These are phyloP conservation scores for Arnoldichthys spilopterus DNA, from an alignment of 2,797 vertebrate genomes.

Conservation along the genomic window DNA sequence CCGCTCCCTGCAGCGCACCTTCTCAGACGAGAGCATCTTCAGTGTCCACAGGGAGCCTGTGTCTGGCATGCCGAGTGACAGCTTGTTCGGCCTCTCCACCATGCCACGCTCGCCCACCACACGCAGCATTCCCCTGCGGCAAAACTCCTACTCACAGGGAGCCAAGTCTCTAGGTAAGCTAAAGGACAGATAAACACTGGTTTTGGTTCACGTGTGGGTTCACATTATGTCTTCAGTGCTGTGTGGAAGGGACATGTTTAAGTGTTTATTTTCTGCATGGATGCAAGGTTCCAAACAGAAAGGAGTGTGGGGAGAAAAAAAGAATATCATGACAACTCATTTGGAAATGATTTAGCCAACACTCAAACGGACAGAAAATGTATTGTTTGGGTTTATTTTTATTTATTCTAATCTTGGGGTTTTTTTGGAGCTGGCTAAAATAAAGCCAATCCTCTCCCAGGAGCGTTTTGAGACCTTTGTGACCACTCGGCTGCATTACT, in stretches of 20 bases:
- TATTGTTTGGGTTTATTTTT: no score
- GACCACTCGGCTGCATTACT: no score
- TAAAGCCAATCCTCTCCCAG: no score
- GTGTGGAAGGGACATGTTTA: not conserved
- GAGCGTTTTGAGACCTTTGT: no score
- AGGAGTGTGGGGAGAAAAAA: no score
- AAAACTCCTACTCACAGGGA: conserved; percentile 85
- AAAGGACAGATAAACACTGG: not conserved
- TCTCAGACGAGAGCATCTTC: conserved; percentile 98
- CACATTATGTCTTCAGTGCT: not conserved
- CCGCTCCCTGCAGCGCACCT: conserved; percentile 90
- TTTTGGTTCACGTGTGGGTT: not conserved
- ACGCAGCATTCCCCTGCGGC: conserved; percentile 80
- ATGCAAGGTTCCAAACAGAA: no score
- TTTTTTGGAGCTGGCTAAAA: no score
- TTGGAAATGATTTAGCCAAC: no score
- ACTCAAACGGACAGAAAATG: no score
- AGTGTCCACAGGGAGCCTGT: conserved; percentile 89
- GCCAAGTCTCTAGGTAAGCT: conserved; percentile 79
- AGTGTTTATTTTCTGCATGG: no score
- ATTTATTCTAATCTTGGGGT: no score
- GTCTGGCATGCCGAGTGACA: conserved; percentile 86
- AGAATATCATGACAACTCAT: no score
- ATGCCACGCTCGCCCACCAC: conserved; percentile 87
- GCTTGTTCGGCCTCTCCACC: conserved; percentile 91